Conservation (phyloP, 2,113 vertebrate species). For the Oncorhynchus gorbuscha region DNA sequence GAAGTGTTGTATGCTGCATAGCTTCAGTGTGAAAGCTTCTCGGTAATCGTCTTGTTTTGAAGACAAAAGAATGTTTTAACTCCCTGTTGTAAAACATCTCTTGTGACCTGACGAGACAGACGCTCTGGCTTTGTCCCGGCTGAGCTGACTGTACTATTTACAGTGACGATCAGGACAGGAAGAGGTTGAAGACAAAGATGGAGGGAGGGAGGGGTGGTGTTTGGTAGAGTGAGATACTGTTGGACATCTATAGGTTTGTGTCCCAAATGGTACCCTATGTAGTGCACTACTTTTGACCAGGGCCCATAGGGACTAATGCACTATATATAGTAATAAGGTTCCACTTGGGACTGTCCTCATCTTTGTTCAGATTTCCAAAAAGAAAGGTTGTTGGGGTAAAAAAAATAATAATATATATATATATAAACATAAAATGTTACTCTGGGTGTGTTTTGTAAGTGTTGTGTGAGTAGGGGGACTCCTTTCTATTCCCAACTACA, state of each 20-base stretch:
- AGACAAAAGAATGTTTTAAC: constrained; percentile 79
- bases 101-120: constrained; percentile 42
- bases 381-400: constrained; percentile 41
- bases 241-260: constrained; percentile 41
- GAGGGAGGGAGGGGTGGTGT: constrained; percentile 39
- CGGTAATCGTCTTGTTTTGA: constrained; percentile 69
- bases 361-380: constrained; percentile 50
- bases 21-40: constrained; percentile 72
- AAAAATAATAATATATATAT: constrained; percentile 22
- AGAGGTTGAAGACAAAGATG: constrained; percentile 37
- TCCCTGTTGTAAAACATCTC: constrained; percentile 64
- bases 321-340: too few species aligned
- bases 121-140: constrained; percentile 49
- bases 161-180: constrained; percentile 27
- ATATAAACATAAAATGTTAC: constrained; percentile 44
- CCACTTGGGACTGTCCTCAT: constrained; percentile 32
- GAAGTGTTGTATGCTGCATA: constrained; percentile 68
- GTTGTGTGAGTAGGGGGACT: constrained; percentile 37
- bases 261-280: too few species aligned
- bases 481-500: constrained; percentile 64
- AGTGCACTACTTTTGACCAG: too few species aligned
- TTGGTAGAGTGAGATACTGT: constrained; percentile 69
- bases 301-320: too few species aligned
- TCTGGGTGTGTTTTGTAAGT: constrained; percentile 37
- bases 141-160: constrained; percentile 50